phyloP scores from a whole-genome alignment of 2,113 vertebrate genomes.

The Oplegnathus fasciatus region DNA sequence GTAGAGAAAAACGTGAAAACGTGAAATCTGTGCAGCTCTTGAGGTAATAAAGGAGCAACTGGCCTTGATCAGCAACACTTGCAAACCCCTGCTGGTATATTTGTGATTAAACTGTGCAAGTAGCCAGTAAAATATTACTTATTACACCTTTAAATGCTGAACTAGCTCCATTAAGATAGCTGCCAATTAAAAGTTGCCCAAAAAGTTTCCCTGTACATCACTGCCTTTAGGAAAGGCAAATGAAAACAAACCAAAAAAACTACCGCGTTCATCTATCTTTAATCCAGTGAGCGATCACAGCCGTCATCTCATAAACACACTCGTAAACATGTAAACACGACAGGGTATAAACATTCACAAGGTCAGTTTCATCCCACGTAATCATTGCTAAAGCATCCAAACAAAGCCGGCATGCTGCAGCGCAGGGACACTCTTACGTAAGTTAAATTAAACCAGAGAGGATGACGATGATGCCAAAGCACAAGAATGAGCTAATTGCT shows the following conservation, averaged over 20 bases:
- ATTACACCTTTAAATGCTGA: constrained; percentile 17
- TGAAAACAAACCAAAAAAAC: not conserved
- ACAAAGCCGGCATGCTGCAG: constrained; percentile 56
- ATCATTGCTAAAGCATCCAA: constrained; percentile 55
- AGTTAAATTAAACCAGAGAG: constrained; percentile 65
- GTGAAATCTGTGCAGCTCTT: not conserved
- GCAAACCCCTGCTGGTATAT: constrained; percentile 2
- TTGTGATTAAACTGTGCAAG: not conserved
- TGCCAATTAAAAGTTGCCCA: not conserved
- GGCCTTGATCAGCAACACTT: constrained; percentile 13
- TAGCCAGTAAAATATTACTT: not conserved
- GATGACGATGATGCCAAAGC: constrained; percentile 48
- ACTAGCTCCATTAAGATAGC: constrained; percentile 8
- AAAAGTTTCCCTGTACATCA: not conserved
- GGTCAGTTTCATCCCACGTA: constrained; percentile 53
- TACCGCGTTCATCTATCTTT: constrained; percentile 19
- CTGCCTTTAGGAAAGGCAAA: not conserved
- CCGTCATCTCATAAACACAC: constrained; percentile 55
- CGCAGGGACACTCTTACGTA: constrained; percentile 56
- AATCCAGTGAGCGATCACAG: constrained; percentile 47
- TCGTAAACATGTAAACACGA: constrained; percentile 64
- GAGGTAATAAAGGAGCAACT: not conserved
- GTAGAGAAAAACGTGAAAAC: not conserved
- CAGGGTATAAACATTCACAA: constrained; percentile 51
- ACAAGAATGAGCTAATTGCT: constrained; percentile 69